Evolutionary conservation across 1,140 invertebrate species (phyloP).

Genomic region (Saccostrea cuccullata): DNA sequence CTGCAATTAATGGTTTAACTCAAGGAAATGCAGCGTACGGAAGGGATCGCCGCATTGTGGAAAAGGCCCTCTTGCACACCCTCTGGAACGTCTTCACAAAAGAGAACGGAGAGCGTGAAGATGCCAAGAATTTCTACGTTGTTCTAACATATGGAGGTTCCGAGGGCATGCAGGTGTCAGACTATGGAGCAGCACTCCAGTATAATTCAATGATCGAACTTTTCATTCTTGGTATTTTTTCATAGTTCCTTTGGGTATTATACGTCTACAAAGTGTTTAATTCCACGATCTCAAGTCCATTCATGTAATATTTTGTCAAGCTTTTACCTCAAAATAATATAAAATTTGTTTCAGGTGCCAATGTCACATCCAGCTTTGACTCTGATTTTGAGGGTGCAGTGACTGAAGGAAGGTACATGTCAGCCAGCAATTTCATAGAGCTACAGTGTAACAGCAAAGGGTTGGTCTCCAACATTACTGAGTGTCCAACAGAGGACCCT

Average conservation of each 20-base stretch:
- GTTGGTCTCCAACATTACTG: not conserved
- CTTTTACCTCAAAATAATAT: too few species aligned
- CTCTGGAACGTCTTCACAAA: not conserved
- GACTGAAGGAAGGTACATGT: not conserved
- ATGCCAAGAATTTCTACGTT: not conserved
- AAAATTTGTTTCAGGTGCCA: not conserved
- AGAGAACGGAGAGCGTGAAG: not conserved
- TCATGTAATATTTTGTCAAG: too few species aligned
- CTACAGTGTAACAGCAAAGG: not conserved
- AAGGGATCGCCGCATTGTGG: not conserved
- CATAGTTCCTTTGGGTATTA: too few species aligned
- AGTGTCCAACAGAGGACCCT: not conserved
- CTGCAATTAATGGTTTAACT: not conserved
- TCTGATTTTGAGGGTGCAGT: not conserved
- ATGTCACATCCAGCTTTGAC: not conserved
- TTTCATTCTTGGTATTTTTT: conserved; percentile 1
- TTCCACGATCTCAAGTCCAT: too few species aligned
- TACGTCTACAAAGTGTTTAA: too few species aligned
- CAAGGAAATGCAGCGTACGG: not conserved
- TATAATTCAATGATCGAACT: not conserved
- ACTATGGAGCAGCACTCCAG: not conserved
- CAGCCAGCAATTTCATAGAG: not conserved
- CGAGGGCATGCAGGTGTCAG: not conserved
- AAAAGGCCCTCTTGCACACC: not conserved
- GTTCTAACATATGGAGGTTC: not conserved